Base-by-base conservation (phyloP, 2,113 vertebrate species). In the Stigmatopora argus region DNA sequence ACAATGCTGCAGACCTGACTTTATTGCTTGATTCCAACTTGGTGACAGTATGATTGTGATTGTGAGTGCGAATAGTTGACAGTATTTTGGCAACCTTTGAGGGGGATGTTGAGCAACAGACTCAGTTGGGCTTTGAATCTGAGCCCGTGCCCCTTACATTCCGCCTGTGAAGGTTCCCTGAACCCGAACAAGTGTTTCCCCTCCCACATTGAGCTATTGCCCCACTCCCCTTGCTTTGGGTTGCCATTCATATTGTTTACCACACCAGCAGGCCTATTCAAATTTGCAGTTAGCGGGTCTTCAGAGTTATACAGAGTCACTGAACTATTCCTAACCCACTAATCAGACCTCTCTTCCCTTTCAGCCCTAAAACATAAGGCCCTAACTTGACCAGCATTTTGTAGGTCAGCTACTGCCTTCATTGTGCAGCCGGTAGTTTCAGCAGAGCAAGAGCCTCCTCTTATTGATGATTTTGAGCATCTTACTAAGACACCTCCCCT, bases 301-400 rank as follows among this genome's bases (percentile, higher is more conserved):
- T 80, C 83, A 75, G 72, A 77, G 76, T 79, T 76, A 80, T 79
- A 83, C 81, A 87, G 82, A 85, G 44, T 75, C 69, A 68, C 78
- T 88, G 88, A 89, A 88, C 85, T 88, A 83, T 89, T 71, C 67
- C 85, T 88, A 88, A 88, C 86, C 84, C 74, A 81, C 88, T 89
- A 89, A 85, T 89, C 87, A 86, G 90, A 85, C 85, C 85, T 88
- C 86, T 86, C 85, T 86, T 88, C 89, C 85, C 81, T 88, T 89
- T 88, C 87, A 90, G 80, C 67, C 79, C 55, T 69, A 53, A 57
- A 79, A 84, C 85, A 91, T 87, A 90, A 90, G 87, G 83, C 81
- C 81, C 76, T 78, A 80, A 85, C 86, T 88, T 90, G 86, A 91
- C 89, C 88, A 90, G 83, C 85, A 85, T 91, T 91, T 92, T 91